These are phyloP conservation scores for Cranoglanis bouderius DNA, from an alignment of 2,113 vertebrate species.

Conservation along the genomic window DNA sequence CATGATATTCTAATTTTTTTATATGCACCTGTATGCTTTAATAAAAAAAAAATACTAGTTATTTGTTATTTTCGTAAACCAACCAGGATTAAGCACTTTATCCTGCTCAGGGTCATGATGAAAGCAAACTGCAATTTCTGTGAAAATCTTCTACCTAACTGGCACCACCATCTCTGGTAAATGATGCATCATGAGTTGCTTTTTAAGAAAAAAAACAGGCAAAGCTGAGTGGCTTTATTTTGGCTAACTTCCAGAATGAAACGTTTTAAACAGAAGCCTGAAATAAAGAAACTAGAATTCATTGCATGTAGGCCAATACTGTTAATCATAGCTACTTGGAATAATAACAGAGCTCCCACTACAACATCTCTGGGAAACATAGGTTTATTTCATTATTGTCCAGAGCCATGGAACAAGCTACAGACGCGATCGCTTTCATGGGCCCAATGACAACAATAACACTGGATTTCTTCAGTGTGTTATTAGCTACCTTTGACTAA, in stretches of 20 bases:
- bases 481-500: neutral
- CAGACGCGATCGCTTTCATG: neutral
- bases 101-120: neutral
- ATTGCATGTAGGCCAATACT: neutral
- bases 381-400: neutral
- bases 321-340: neutral
- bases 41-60: neutral
- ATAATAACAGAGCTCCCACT: neutral
- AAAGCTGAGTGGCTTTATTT: neutral
- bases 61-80: neutral
- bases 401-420: neutral
- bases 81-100: neutral
- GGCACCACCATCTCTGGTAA: neutral
- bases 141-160: neutral
- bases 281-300: neutral
- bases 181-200: neutral
- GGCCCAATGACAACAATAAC: neutral
- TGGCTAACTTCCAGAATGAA: neutral
- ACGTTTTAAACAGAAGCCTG: neutral
- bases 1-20: too few relatives aligned
- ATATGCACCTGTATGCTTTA: too few relatives aligned
- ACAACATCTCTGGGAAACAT: neutral
- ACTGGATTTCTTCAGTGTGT: neutral
- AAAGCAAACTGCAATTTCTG: neutral
- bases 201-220: neutral